Conservation (phyloP, 1,140 invertebrate species). For the Leptinotarsa lineolata region DNA sequence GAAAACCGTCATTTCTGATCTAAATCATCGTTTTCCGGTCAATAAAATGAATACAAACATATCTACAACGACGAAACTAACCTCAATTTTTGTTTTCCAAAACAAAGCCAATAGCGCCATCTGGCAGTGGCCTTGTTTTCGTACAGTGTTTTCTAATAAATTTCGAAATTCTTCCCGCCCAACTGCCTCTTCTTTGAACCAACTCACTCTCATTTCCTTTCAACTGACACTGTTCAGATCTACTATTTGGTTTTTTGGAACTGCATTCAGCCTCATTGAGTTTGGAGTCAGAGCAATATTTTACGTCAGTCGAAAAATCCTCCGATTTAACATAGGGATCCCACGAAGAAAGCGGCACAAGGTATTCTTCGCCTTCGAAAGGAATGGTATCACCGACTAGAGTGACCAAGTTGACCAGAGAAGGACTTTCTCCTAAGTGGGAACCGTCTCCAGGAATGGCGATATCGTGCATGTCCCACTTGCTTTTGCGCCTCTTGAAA, state of each 20-base stretch:
- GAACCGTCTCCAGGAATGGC: constrained; percentile 50
- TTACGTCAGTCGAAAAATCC: constrained; percentile 17
- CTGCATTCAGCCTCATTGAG: constrained; percentile 15
- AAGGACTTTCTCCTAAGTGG: constrained; percentile 52
- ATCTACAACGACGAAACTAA: constrained; percentile 27
- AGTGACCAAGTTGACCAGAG: constrained; percentile 51
- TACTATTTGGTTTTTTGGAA: not conserved
- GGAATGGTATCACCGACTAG: constrained; percentile 43
- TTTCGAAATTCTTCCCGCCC: constrained; percentile 45
- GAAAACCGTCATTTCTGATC: not conserved
- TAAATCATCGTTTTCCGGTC: not conserved
- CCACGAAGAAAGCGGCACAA: constrained; percentile 52
- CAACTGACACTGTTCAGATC: not conserved
- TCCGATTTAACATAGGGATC: constrained; percentile 44
- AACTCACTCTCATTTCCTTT: constrained; percentile 19
- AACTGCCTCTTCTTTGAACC: constrained; percentile 30
- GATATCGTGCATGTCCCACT: constrained; percentile 52
- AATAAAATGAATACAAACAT: constrained; percentile 11
- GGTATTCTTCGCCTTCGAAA: constrained; percentile 45
- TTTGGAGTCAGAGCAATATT: constrained; percentile 34
- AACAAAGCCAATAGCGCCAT: constrained; percentile 1
- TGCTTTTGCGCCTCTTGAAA: constrained; percentile 43
- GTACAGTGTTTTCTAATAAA: constrained; percentile 42
- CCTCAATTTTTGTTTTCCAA: constrained; percentile 33
- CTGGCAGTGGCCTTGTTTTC: constrained; percentile 23